phyloP scores from a whole-genome alignment of 1,140 invertebrate genomes.

The Manduca sexta region DNA sequence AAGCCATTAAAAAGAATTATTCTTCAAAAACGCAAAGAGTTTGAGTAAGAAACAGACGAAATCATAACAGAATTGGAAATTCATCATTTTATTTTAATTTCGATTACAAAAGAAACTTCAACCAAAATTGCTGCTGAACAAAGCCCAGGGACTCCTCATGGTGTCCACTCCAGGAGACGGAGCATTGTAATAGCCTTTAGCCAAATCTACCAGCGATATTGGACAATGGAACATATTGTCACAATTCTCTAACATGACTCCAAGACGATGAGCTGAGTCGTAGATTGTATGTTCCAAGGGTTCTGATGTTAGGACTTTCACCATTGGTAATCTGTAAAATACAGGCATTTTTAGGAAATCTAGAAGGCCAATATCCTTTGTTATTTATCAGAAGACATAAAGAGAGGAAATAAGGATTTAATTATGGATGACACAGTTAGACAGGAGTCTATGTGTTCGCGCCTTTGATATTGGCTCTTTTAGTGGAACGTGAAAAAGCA shows the following conservation, averaged over 20 bases:
- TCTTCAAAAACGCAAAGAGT: too few relatives aligned
- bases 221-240: slow-evolving; percentile 76
- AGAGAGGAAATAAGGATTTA: too few relatives aligned
- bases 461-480: too few relatives aligned
- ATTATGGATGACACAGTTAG: too few relatives aligned
- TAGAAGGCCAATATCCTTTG: background rate
- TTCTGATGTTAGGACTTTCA: slow-evolving; percentile 76
- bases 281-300: slow-evolving; percentile 79
- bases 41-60: too few relatives aligned
- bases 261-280: slow-evolving; percentile 76
- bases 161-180: slow-evolving; percentile 39
- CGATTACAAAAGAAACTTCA: background rate
- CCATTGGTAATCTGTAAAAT: slow-evolving; percentile 75
- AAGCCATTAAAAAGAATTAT: too few relatives aligned
- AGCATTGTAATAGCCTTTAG: slow-evolving; percentile 79
- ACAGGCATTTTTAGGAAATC: background rate
- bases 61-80: too few relatives aligned
- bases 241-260: slow-evolving; percentile 73
- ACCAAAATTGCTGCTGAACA: slow-evolving; percentile 52
- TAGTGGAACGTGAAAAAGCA: too few relatives aligned
- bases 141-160: slow-evolving; percentile 38
- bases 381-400: too few relatives aligned
- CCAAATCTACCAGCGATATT: slow-evolving; percentile 82
- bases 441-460: too few relatives aligned
- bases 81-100: too few relatives aligned